A percentile compares a stretch with the other conserved stretches of the same genome.
phyloP scores from a whole-genome alignment of 2,888 invertebrate genomes.

The Andrena bicolor region DNA sequence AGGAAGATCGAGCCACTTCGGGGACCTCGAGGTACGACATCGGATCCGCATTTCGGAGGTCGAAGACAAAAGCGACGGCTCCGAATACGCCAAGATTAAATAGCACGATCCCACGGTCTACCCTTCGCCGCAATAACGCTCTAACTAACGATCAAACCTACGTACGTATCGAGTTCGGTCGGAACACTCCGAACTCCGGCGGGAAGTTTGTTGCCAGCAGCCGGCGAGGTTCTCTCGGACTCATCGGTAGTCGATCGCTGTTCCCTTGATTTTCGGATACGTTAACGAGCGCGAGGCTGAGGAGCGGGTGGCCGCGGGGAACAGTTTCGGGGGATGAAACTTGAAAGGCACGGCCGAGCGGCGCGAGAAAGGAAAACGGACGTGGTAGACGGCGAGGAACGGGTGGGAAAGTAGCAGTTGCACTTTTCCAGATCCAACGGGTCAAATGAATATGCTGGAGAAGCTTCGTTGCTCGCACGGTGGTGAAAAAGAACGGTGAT shows the following conservation, averaged over 20 bases:
- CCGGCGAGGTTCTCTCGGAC: constrained; percentile 4
- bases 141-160: constrained; percentile 26
- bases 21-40: too few relatives aligned
- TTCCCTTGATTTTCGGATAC: constrained; percentile 41
- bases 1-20: not conserved
- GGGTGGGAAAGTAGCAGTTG: constrained; percentile 59
- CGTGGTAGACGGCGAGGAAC: not conserved
- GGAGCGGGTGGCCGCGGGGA: constrained; percentile 4
- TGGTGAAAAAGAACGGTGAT: constrained; percentile 10
- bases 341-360: constrained; percentile 9
- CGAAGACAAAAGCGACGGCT: constrained; percentile 30
- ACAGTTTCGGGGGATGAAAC: constrained; percentile 28
- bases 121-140: constrained; percentile 46
- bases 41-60: not conserved
- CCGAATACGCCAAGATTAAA: constrained; percentile 27
- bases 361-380: constrained; percentile 17
- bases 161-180: constrained; percentile 46
- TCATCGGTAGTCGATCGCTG: constrained; percentile 67
- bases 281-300: constrained; percentile 55
- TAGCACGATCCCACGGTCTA: constrained; percentile 21
- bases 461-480: constrained; percentile 48
- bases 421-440: constrained; percentile 60
- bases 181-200: constrained; percentile 36
- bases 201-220: constrained; percentile 38
- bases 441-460: constrained; percentile 61